Conservation (phyloP, 2,113 vertebrate species). For the Pontoporia blainvillei region DNA sequence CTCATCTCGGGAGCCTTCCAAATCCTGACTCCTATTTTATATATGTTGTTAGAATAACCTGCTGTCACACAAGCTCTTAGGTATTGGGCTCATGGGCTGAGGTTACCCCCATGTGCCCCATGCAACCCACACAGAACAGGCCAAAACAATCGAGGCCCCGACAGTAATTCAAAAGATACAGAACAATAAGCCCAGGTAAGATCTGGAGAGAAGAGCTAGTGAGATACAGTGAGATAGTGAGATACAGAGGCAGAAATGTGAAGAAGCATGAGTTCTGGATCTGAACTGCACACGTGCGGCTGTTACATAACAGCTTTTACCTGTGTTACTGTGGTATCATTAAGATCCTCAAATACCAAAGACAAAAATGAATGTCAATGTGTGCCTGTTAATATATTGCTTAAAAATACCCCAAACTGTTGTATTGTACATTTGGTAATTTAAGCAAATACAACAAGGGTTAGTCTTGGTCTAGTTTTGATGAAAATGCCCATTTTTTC, state of each 20-base stretch:
- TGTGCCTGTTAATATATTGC: background rate
- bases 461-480: constrained; percentile 30
- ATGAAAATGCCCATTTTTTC: constrained; percentile 28
- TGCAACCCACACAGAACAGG: background rate
- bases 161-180: background rate
- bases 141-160: background rate
- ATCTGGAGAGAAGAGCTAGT: background rate
- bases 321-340: background rate
- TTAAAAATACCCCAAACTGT: constrained; percentile 27
- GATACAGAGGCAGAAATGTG: background rate
- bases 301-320: background rate
- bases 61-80: background rate
- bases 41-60: background rate
- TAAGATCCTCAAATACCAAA: background rate
- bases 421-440: background rate
- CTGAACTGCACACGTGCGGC: background rate
- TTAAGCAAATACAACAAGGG: constrained; percentile 40
- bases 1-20: background rate
- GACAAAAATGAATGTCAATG: background rate
- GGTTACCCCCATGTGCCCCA: too few relatives aligned
- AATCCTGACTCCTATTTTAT: background rate
- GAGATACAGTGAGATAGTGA: background rate
- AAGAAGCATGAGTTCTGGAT: background rate
- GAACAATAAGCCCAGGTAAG: background rate
- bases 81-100: background rate